Percentiles rank a stretch among this genome's conserved stretches.
Evolutionary conservation across 2,888 invertebrate species (phyloP).

Genomic region (Ditula angustiorana): DNA sequence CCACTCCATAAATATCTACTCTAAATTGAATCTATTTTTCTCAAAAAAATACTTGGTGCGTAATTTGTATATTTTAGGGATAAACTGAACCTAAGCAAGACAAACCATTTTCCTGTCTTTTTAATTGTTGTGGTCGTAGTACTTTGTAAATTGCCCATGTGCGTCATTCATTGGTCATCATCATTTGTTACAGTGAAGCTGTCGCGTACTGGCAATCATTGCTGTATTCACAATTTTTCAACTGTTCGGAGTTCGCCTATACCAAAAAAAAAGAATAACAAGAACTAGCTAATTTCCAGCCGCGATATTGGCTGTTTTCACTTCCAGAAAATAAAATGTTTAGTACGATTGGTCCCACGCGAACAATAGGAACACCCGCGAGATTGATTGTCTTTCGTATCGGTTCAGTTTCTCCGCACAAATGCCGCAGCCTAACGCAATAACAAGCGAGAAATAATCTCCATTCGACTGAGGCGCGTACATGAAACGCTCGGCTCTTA

Average conservation of each 20-base stretch:
- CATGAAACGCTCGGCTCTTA: constrained; percentile 47
- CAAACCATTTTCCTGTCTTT: too few relatives aligned
- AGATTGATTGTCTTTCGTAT: constrained; percentile 71
- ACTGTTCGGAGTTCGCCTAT: background rate
- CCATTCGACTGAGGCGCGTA: constrained; percentile 49
- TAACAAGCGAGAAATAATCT: constrained; percentile 62
- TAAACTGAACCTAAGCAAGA: too few relatives aligned
- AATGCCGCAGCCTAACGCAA: constrained; percentile 52
- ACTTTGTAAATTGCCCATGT: background rate
- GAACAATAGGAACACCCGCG: constrained; percentile 73
- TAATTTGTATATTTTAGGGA: too few relatives aligned
- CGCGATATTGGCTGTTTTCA: constrained; percentile 52
- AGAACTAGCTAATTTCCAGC: constrained; percentile 6
- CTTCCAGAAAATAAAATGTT: constrained; percentile 56
- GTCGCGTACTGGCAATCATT: background rate
- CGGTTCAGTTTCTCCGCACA: constrained; percentile 72
- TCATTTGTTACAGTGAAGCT: background rate
- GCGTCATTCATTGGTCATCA: background rate
- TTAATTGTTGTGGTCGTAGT: constrained; percentile 8
- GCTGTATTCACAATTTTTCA: background rate
- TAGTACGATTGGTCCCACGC: constrained; percentile 72
- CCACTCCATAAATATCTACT: too few relatives aligned
- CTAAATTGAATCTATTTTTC: too few relatives aligned
- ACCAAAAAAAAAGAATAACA: background rate
- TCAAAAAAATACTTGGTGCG: too few relatives aligned